Evolutionary conservation across 2,113 vertebrate genomes (phyloP), one percentile per base, ranked within the genome.

Genomic region (Jacana jacana): DNA sequence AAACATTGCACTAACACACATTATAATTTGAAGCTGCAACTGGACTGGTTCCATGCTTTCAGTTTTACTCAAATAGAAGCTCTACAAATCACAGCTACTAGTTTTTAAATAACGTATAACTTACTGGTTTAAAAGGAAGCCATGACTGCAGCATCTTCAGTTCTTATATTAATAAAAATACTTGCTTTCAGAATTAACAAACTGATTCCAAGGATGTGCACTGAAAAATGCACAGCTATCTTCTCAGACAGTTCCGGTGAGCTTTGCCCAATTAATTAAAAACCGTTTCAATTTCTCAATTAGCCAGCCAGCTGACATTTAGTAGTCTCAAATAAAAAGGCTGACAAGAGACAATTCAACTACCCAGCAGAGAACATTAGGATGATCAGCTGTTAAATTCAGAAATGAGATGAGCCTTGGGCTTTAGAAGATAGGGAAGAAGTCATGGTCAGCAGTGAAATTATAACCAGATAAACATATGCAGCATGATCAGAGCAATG

Each of bases 71-170:
- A 95, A 94, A 90, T 6, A 86, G 76, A 76, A 97, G 86, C 91
- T 96, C 96, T 83, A 96, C 91, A 90, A 95, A 90, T 79, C 86
- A 92, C 92, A 96, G 49, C 89, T 89, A 92, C 75, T 89, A 86
- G 78, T 86, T 80, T 70, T 78, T 30, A 17, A 54, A 66, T 54
- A 91, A 24, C 51, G 58, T 51, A 79, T 10, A 94, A 80, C 58
- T 88, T 92, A 89, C 7, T 86, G 97, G 81, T 97, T 96, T 81
- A 95, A 97, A 98, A 96, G 86, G 97, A 97, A 97, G 93, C 37
- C 93, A 96, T 83, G 83, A 97, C 88, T 94, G 91, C 42, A 95
- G 95, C 66, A 91, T 88, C 73, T 72, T 93, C 73, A 96, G 88
- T 93, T 95, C 95, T 94, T 44, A 1, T 22, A 72, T 94, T 65